phyloP scores from a whole-genome alignment of 2,797 vertebrate species.

The Varecia variegata region DNA sequence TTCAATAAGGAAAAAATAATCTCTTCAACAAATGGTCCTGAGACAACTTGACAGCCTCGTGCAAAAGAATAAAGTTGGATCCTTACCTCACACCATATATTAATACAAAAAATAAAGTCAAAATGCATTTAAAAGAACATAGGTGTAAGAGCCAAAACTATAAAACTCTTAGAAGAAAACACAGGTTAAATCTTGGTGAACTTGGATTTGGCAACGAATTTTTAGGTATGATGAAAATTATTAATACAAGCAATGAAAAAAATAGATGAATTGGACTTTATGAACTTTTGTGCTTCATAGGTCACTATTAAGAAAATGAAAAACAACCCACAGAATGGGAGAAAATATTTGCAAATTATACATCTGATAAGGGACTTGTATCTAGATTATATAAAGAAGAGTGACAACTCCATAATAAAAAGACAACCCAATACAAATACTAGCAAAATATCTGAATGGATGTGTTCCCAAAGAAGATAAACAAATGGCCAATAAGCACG shows the following conservation, averaged over 20 bases:
- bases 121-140: background rate
- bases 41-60: background rate
- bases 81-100: background rate
- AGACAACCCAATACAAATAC: background rate
- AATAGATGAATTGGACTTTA: background rate
- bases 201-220: background rate
- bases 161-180: background rate
- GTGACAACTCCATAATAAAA: background rate
- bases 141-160: background rate
- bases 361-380: background rate
- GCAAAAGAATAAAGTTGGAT: background rate
- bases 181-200: background rate
- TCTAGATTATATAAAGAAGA: background rate
- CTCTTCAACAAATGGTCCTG: background rate
- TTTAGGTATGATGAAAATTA: background rate
- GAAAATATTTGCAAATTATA: background rate
- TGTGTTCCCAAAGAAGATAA: background rate
- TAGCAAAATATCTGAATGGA: background rate
- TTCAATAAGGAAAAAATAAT: background rate
- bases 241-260: background rate
- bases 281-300: background rate
- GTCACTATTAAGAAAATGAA: background rate
- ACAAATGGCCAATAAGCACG: background rate
- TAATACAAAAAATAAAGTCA: background rate
- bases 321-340: background rate